phyloP scores from a whole-genome alignment of 2,888 invertebrate genomes.

The Tenthredo mesomela region DNA sequence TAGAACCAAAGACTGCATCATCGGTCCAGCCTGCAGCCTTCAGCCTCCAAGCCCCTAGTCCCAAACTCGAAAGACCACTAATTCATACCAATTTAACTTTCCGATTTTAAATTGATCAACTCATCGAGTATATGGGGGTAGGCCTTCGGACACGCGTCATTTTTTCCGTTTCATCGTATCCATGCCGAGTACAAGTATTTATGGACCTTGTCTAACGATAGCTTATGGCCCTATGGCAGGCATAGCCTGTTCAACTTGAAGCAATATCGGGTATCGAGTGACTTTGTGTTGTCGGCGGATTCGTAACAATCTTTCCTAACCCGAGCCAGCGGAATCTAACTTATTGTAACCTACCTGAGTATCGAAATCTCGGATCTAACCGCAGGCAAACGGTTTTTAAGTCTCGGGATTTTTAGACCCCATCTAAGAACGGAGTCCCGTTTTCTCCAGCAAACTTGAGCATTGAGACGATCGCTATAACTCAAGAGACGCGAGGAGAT shows the following conservation, averaged over 20 bases:
- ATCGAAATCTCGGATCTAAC: slow-evolving; percentile 47
- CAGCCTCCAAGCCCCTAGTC: background rate
- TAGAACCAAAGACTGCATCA: slow-evolving; percentile 43
- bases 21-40: slow-evolving; percentile 31
- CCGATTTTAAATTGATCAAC: slow-evolving; percentile 53
- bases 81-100: slow-evolving; percentile 48
- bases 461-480: slow-evolving; percentile 50
- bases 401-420: background rate
- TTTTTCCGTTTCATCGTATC: slow-evolving; percentile 1
- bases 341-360: slow-evolving; percentile 34
- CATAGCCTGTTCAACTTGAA: background rate
- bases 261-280: slow-evolving; percentile 38
- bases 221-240: background rate
- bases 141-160: slow-evolving; percentile 38
- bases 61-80: background rate
- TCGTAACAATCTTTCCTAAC: background rate
- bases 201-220: slow-evolving; percentile 29
- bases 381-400: slow-evolving; percentile 31
- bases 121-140: slow-evolving; percentile 50
- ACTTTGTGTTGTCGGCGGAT: slow-evolving; percentile 17
- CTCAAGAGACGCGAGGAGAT: slow-evolving; percentile 40
- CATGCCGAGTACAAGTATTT: background rate
- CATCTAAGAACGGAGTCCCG: slow-evolving; percentile 28
- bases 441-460: slow-evolving; percentile 33
- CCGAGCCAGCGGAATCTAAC: slow-evolving; percentile 26